These are phyloP conservation scores for Calephelis nemesis DNA, from an alignment of 1,140 invertebrate species.

Conservation along the genomic window DNA sequence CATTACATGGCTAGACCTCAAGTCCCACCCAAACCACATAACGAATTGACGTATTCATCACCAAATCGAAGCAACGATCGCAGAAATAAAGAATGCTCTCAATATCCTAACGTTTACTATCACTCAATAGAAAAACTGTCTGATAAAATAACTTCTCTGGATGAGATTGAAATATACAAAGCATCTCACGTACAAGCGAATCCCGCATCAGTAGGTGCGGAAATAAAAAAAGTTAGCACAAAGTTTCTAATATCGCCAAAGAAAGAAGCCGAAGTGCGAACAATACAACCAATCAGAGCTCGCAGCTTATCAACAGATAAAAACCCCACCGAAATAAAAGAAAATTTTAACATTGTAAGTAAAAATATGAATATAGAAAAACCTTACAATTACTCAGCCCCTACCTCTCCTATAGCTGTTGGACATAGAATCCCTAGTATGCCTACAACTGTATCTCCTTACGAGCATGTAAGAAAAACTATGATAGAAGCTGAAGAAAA, in stretches of 20 bases:
- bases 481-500: constrained; percentile 65
- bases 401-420: constrained; percentile 59
- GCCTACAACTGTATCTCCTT: constrained; percentile 65
- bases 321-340: constrained; percentile 25
- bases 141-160: constrained; percentile 53
- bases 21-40: constrained; percentile 59
- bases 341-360: constrained; percentile 19
- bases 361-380: constrained; percentile 40
- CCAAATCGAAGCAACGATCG: constrained; percentile 20
- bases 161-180: constrained; percentile 64
- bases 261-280: constrained; percentile 72
- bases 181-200: constrained; percentile 51
- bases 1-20: constrained; percentile 56
- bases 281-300: constrained; percentile 66
- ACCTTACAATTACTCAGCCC: constrained; percentile 70
- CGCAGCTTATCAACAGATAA: constrained; percentile 66
- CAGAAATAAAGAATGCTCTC: constrained; percentile 27
- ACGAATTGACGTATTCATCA: constrained; percentile 38
- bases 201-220: constrained; percentile 67
- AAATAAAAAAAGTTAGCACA: constrained; percentile 74
- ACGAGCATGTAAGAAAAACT: constrained; percentile 60
- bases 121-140: constrained; percentile 63
- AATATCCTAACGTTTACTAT: constrained; percentile 67
- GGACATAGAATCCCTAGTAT: constrained; percentile 62
- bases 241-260: constrained; percentile 73